These are phyloP conservation scores for Omphaloscelis lunosa DNA, from an alignment of 2,888 invertebrate species.

Conservation along the genomic window DNA sequence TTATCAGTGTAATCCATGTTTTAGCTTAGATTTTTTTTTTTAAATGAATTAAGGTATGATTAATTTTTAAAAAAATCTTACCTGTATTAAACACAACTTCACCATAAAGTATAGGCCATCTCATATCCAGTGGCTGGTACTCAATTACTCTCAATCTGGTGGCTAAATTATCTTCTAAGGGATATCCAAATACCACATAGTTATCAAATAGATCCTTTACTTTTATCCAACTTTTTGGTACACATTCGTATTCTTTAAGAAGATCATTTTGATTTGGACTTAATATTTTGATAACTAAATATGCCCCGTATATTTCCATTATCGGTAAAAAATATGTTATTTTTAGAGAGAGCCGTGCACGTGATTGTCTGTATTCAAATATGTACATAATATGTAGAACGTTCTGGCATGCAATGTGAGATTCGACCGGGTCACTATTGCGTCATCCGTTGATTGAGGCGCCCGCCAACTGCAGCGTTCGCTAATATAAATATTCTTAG, in stretches of 20 bases:
- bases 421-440: slow-evolving; percentile 15
- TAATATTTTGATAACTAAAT: slow-evolving; percentile 20
- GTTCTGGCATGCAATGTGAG: not conserved
- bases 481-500: not conserved
- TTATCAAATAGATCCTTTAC: not conserved
- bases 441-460: slow-evolving; percentile 10
- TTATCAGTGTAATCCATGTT: not conserved
- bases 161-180: not conserved
- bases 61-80: too few species aligned
- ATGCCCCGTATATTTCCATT: slow-evolving; percentile 23
- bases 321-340: slow-evolving; percentile 21
- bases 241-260: slow-evolving; percentile 16
- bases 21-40: not conserved
- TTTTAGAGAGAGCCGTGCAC: not conserved
- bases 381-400: not conserved
- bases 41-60: not conserved
- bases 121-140: not conserved
- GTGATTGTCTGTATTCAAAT: not conserved
- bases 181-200: slow-evolving; percentile 36
- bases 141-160: slow-evolving; percentile 1
- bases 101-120: slow-evolving; percentile 20
- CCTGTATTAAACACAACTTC: slow-evolving; percentile 24
- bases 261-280: not conserved
- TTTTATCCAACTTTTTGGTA: slow-evolving; percentile 23
- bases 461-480: not conserved